Evolutionary conservation across 2,888 invertebrate genomes (phyloP), one percentile per base, ranked within the genome.

Genomic region (Ischnus inquisitorius): DNA sequence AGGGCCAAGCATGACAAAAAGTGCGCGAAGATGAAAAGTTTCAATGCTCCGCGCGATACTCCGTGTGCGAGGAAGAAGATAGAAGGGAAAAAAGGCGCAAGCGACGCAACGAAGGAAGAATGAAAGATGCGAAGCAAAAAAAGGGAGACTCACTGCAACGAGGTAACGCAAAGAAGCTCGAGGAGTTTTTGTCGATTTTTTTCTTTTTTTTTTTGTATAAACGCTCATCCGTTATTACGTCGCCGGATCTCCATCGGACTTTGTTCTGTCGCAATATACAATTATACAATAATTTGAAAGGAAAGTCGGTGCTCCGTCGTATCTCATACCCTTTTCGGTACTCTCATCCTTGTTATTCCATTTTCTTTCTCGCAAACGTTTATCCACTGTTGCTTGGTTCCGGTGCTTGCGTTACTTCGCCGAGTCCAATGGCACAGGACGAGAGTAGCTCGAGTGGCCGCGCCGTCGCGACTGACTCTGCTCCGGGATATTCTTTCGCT

Each of bases 231-330:
- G 88, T 91, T 92, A 91, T 91, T 91, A 89, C 91, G 87, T 88
- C 87, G 88, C 84, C 69, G 85, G 78, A 85, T 88, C 86, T 86
- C 79, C 82, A 85, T 87, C 83, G 88, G 87, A 90, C 89, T 91
- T 89, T 90, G 89, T 89, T 88, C 89, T 85, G 79, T 76, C 81
- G 90, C 88, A 91, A 91, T 91, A 89, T 91, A 91, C 90, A 92
- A 91, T 92, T 91, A 91, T 89, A 89, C 87, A 90, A 91, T 92
- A 91, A 92, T 92, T 90, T 88, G 88, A 90, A 91, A 90, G 89
- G 89, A 85, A 90, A 89, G 60, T 68, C 85, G 81, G 46, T 72
- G 81, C 83, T 82, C 62, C 84, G 85, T 89, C 43, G 76, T 67
- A 75, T 74, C 82, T 67, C 82, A 28, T 69, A n/a, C 54, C 57